phyloP scores from a whole-genome alignment of 2,888 invertebrate genomes.

The Cosmia trapezina region DNA sequence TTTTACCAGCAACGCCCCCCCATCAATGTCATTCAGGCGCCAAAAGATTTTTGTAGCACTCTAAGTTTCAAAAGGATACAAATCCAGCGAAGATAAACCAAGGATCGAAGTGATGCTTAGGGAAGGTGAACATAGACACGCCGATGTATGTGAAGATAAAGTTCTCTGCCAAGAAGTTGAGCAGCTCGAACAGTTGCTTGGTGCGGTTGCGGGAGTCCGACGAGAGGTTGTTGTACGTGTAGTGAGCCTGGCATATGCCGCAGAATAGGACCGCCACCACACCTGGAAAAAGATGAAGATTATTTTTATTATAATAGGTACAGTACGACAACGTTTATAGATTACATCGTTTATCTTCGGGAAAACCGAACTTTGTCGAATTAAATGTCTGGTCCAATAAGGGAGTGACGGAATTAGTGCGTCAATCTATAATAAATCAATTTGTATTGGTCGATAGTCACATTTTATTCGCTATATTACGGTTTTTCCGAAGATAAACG shows the following conservation, averaged over 20 bases:
- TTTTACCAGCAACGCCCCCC: neutral
- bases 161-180: conserved; percentile 99
- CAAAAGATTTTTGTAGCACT: neutral
- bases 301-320: neutral
- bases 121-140: conserved; percentile 99
- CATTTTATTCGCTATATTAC: too few species aligned
- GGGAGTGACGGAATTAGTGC: too few species aligned
- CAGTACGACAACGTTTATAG: too few species aligned
- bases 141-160: conserved; percentile 99
- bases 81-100: conserved; percentile 98
- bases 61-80: conserved; percentile 93
- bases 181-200: conserved; percentile 97
- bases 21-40: neutral
- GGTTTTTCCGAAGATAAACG: too few species aligned
- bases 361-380: too few species aligned
- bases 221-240: conserved; percentile 99
- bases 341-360: too few species aligned
- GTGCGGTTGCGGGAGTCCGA: conserved; percentile 96
- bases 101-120: conserved; percentile 97
- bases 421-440: too few species aligned
- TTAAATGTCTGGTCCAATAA: too few species aligned
- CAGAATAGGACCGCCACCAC: conserved; percentile 99
- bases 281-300: conserved; percentile 85
- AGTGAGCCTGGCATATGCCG: conserved; percentile 99
- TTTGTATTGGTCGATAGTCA: too few species aligned